Evolutionary conservation across 2,888 invertebrate species (phyloP), one percentile per base, ranked within the genome.

Genomic region (Leucophenga montana): DNA sequence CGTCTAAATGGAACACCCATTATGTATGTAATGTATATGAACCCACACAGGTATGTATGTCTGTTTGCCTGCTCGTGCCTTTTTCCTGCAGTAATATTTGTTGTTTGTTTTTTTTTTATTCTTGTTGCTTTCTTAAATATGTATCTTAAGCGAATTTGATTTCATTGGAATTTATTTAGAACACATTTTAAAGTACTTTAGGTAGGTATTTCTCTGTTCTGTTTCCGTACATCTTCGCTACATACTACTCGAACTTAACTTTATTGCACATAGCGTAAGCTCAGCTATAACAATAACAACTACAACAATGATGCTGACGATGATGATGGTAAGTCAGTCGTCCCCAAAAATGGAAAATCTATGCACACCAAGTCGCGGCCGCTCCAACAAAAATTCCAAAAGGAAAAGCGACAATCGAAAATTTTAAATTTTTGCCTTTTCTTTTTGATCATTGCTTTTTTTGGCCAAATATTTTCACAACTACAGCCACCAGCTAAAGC

Each of bases 141-240:
- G 46, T 64, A 48, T 46, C 46, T 68, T 70, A 50, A 65, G 13
- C 46, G 68, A 71, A 57, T 75, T 80, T 76, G 77, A 80, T 85
- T 86, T 86, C 86, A 75, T 77, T 85, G 85, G 85, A 86, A 85
- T 85, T 85, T 85, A 85, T 85, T 85, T 85, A 86, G 85, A 85
- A 86, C 86, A 85, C 83, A 86, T 83, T 83, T 75, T 83, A 76
- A 77, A 72, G 72, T 62, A 71, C 71, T 68, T 64, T 11, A 64
- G 20, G 46, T 64, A 20, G 44, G 62, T 67, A 62, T 54, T 61
- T 53, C 39, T 18, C 31, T 3, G 14, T 64, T 57, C 66, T 18
- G 16, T 27, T 54, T 56, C 27, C 33, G 68, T 57, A 44, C 27
- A 57, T 57, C 14, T 57, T 57, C 13, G 14, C 6, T 39, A 8